Evolutionary conservation across 1,140 invertebrate species (phyloP), one percentile per base, ranked within the genome.

Genomic region (Hylyphantes graminicola): DNA sequence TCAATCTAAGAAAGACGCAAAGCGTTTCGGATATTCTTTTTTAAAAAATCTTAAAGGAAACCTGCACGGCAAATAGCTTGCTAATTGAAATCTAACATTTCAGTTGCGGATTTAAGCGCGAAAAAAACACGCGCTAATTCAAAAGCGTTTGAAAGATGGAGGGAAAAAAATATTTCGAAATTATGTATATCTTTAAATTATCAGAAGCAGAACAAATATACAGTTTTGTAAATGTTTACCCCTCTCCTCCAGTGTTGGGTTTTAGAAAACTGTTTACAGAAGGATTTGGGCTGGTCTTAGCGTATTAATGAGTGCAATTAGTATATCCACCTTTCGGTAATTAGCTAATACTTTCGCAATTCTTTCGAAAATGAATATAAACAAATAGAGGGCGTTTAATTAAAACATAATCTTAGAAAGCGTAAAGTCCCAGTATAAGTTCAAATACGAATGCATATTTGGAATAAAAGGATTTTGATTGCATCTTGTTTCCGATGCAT

Each of bases 31-130:
- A 81, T 73, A 83, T 74, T 83, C 72, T 72, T 75, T 83, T 74
- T 83, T 83, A 74, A 83, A 83, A 83, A 83, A 83, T 74, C 50
- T 51, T 61, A 78, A 67, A 70, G 72, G 54, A 75, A 83, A 50
- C 70, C 35, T 55, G 57, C 80, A 74, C 72, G 35, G 80, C 72
- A 83, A 83, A 83, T 83, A 83, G 70, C 70, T 75, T 83, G 70
- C 80, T 83, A 83, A 83, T 83, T 83, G 80, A 83, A 83, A 83
- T 83, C 80, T 74, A 83, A 83, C 80, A 74, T 83, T 83, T 83
- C 80, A 74, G 70, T 48, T 72, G 70, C 13, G 59, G 70, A 64
- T 83, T 67, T 63, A 19, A 65, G 35, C 11, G 55, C n/a, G n/a
- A 64, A 83, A 75, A 83, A 74, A 74, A 48, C 63, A 53, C 80